Evolutionary conservation across 2,888 invertebrate species (phyloP), one percentile per base, ranked within the genome.

Genomic region (Leptinotarsa rubiginosa): DNA sequence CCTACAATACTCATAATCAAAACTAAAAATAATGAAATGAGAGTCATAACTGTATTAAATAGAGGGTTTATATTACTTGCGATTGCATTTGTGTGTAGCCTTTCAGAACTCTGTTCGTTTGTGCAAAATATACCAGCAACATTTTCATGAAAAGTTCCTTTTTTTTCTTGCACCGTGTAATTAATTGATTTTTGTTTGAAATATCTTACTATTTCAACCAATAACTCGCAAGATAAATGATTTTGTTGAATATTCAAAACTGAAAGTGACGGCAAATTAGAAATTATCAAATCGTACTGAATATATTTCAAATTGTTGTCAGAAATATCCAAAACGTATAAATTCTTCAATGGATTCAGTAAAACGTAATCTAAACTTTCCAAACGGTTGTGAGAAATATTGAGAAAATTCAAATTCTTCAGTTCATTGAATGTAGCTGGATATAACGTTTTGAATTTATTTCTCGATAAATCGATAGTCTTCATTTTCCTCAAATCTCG

Each of bases 81-180:
- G 41, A 41, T 41, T 41, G 41, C 0, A 41, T 73, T 56, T 3
- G 22, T 52, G 47, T 49, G 62, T 10, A 70, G 67, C 22, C 62
- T 41, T n/a, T 20, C 50, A 3, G 20, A 25, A 49, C n/a, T 69
- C 12, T 74, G 62, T 62, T 79, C 75, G 7, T 65, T 72, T n/a
- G 56, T 81, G 73, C 87, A 87, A 72, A 84, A 84, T 78, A 87
- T 87, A 5, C 87, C 87, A 13, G 83, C 86, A 12, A 87, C 84
- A 76, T 87, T 87, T 73, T 87, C 84, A 70, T 82, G 81, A 20
- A 84, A 83, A 22, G 82, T 83, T 20, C 84, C 77, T 10, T 84
- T 79, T 22, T 83, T 76, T 72, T 86, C 84, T 69, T 83, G 83
- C 10, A 84, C 79, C 4, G 84, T 86, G 71, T 83, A 87, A 56